phyloP scores from a whole-genome alignment of 2,113 vertebrate genomes.

The Oreochromis niloticus region DNA sequence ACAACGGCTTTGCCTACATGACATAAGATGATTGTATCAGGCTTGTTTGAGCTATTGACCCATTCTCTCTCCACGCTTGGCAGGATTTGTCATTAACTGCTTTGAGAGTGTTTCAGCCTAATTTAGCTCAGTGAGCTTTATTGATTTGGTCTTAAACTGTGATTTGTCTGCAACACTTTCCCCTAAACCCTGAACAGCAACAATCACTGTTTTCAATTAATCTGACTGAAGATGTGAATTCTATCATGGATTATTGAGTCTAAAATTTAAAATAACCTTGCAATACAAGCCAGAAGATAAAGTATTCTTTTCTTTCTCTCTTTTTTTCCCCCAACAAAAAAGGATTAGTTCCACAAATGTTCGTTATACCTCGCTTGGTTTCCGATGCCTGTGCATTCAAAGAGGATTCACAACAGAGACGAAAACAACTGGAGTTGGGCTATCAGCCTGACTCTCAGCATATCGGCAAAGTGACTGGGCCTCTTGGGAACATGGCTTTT shows the following conservation, averaged over 20 bases:
- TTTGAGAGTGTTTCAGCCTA: constrained; percentile 59
- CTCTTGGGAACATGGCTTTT: constrained; percentile 36
- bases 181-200: constrained; percentile 45
- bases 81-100: constrained; percentile 59
- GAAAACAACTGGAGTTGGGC: constrained; percentile 36
- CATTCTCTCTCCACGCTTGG: constrained; percentile 26
- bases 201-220: constrained; percentile 62
- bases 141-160: constrained; percentile 68
- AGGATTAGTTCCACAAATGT: constrained; percentile 34
- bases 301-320: not conserved
- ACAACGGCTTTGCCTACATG: constrained; percentile 20
- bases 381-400: constrained; percentile 9
- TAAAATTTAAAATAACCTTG: constrained; percentile 41
- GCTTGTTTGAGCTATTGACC: constrained; percentile 57
- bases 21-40: constrained; percentile 35
- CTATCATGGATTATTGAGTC: constrained; percentile 53
- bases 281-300: constrained; percentile 14
- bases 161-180: constrained; percentile 62
- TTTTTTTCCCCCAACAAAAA: not conserved
- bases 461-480: constrained; percentile 17
- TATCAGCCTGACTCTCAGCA: constrained; percentile 38
- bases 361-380: not conserved
- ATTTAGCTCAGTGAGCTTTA: constrained; percentile 61
- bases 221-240: constrained; percentile 47
- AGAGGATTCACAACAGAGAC: constrained; percentile 2